phyloP scores from a whole-genome alignment of 2,888 invertebrate genomes.

The Mechanitis messenoides region DNA sequence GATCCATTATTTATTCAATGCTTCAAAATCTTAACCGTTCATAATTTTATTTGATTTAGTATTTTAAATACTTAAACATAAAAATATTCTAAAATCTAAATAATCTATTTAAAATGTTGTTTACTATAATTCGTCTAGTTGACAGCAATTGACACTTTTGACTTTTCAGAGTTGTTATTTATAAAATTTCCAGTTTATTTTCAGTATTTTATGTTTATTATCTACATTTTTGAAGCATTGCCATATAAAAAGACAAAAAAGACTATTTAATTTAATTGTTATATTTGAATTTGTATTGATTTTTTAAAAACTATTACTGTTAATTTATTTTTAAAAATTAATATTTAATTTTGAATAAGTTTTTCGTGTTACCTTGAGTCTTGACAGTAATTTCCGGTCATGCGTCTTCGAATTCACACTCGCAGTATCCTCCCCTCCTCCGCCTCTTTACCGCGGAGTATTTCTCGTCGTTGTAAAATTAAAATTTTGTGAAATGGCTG shows the following conservation, averaged over 20 bases:
- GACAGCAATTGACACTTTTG: constrained; percentile 5
- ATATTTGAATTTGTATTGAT: not conserved
- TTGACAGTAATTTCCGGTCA: constrained; percentile 66
- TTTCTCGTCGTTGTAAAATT: constrained; percentile 53
- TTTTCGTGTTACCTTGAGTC: constrained; percentile 33
- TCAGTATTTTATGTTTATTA: too few species aligned
- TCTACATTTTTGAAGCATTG: not conserved
- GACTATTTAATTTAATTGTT: not conserved
- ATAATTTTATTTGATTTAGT: not conserved
- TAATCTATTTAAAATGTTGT: not conserved
- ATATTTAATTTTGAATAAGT: constrained; percentile 2
- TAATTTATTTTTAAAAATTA: not conserved
- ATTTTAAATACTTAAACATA: too few species aligned
- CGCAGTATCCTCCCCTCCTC: constrained; percentile 60
- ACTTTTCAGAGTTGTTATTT: not conserved
- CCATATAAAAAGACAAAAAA: not conserved
- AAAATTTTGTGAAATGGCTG: constrained; percentile 69
- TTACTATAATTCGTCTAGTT: not conserved
- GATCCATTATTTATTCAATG: constrained; percentile 45
- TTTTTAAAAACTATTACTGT: not conserved
- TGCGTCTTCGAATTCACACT: constrained; percentile 63
- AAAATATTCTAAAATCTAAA: too few species aligned
- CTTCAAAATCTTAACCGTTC: not conserved
- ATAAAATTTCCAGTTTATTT: too few species aligned
- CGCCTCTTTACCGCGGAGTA: constrained; percentile 51